Base-by-base conservation (phyloP, 2,888 invertebrate genomes). In the Cantharis nigra region DNA sequence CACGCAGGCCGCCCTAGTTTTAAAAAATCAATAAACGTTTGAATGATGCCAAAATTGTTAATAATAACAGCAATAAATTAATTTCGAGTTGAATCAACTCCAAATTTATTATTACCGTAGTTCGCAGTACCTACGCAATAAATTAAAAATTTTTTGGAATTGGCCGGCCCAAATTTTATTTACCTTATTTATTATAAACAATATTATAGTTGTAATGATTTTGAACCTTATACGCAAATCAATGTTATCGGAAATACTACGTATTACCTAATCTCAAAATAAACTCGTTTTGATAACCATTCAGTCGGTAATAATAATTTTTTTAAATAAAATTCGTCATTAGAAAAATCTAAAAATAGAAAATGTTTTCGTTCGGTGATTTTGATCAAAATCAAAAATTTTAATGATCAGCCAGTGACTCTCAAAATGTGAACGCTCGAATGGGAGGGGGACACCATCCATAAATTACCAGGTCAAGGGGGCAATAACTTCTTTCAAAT, bases 1-100 rank as follows among this genome's bases (percentile, higher is more conserved):
- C 77, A 77, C 74, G 77, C 77, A 71, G 62, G 14, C 71, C 69
- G 77, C 74, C 77, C 77, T 33, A 77, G 71, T 69, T 77, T 76
- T 69, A 67, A 74, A 70, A 77, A 77, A 77, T 75, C 75, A 77
- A 77, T 77, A 65, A 73, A 73, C 67, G 74, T 71, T 49, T 49
- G 49, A 49, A n/a, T n/a, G 49, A 49, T 49, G 49, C 49, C 49
- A 49, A n/a, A 49, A 49, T 49, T 49, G n/a, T 49, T 49, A n/a
- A 49, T 49, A 49, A 49, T 49, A 49, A 49, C n/a, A n/a, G 49
- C n/a, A 49, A 49, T 49, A 49, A 49, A 49, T 49, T 49, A n/a
- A 49, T 49, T 49, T 49, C n/a, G 13, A 7, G 2, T n/a, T 49
- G 49, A 49, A 49, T 5, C 3, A 49, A 49, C n/a, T 49, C 49